These are phyloP conservation scores for Parnassius apollo DNA, from an alignment of 2,888 invertebrate genomes.

Conservation along the genomic window DNA sequence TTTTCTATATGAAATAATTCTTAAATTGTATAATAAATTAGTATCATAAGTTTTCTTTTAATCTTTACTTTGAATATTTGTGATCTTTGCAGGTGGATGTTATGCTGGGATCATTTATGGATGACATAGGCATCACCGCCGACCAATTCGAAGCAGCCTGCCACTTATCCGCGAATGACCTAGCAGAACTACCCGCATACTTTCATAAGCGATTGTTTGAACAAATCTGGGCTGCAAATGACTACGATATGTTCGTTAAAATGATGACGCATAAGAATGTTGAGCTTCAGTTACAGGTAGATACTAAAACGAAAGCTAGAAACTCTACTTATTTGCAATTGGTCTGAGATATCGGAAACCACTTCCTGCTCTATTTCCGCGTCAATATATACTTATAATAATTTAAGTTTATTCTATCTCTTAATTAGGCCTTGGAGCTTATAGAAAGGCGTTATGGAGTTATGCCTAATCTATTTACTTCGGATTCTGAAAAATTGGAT, in stretches of 20 bases:
- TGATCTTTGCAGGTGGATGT: slow-evolving; percentile 86
- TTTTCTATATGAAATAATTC: too few relatives aligned
- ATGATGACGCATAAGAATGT: slow-evolving; percentile 97
- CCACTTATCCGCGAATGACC: slow-evolving; percentile 66
- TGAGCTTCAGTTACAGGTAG: slow-evolving; percentile 88
- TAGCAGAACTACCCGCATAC: slow-evolving; percentile 77
- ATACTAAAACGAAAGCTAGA: too few relatives aligned
- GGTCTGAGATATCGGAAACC: too few relatives aligned
- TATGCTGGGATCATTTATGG: slow-evolving; percentile 95
- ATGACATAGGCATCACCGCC: slow-evolving; percentile 93
- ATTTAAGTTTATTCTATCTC: neutral
- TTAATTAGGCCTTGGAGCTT: slow-evolving; percentile 88
- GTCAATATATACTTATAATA: neutral
- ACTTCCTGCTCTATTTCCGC: too few relatives aligned
- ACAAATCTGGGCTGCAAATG: slow-evolving; percentile 96
- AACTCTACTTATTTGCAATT: too few relatives aligned
- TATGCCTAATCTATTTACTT: slow-evolving; percentile 83
- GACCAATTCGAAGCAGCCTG: slow-evolving; percentile 94
- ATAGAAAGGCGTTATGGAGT: slow-evolving; percentile 89
- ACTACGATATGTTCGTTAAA: slow-evolving; percentile 92
- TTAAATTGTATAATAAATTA: too few relatives aligned
- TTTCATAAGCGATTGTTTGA: slow-evolving; percentile 83
- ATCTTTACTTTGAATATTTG: too few relatives aligned
- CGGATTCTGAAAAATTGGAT: slow-evolving; percentile 63
- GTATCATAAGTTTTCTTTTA: too few relatives aligned